Percentiles rank a stretch among this genome's conserved stretches.
These are phyloP conservation scores for Dromaius novaehollandiae DNA, from an alignment of 2,113 vertebrate genomes.

Conservation along the genomic window DNA sequence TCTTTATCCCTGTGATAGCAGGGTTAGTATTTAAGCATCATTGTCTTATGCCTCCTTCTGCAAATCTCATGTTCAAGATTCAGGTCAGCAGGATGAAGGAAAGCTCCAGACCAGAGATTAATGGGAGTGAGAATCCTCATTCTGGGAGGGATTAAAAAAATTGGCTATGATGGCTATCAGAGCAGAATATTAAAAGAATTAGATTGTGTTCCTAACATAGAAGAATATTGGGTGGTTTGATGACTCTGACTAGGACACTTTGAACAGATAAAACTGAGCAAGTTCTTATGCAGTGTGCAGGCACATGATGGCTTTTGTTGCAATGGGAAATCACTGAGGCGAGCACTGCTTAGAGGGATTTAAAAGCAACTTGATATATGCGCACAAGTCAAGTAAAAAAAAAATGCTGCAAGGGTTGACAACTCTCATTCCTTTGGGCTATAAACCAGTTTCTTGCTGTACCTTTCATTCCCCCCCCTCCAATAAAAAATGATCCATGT, in stretches of 20 bases:
- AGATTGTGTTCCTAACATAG: neutral
- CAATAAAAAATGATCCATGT: neutral
- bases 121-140: neutral
- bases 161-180: rapidly evolving
- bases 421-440: neutral
- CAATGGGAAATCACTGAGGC: neutral
- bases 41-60: neutral
- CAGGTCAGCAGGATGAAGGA: neutral
- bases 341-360: neutral
- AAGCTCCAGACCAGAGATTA: neutral
- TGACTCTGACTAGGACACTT: rapidly evolving
- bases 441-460: conserved; percentile 22
- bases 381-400: neutral
- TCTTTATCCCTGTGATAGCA: neutral
- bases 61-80: neutral
- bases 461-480: neutral
- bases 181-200: neutral
- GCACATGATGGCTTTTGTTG: neutral
- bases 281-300: neutral
- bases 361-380: neutral
- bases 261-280: neutral
- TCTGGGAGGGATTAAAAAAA: neutral
- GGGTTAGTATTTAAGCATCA: neutral
- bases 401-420: neutral
- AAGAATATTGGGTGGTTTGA: neutral